These are phyloP conservation scores for Actias luna DNA, from an alignment of 2,888 invertebrate species.

Conservation along the genomic window DNA sequence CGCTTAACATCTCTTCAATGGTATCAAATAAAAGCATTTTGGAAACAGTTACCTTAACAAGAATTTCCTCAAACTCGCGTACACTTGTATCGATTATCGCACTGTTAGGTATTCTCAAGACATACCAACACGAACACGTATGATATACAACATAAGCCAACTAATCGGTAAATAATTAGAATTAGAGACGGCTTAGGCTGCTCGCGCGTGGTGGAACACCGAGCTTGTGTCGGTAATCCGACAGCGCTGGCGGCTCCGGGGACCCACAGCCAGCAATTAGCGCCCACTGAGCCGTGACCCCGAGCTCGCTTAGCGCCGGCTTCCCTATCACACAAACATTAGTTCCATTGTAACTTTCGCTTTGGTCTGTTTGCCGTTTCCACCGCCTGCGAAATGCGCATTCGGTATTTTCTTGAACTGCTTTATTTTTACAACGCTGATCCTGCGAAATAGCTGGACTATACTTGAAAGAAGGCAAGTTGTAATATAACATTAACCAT, in stretches of 20 bases:
- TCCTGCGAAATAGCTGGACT: too few relatives aligned
- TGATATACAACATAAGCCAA: neutral
- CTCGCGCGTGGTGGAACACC: neutral
- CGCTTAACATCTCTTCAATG: too few relatives aligned
- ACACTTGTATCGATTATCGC: too few relatives aligned
- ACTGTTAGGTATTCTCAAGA: neutral
- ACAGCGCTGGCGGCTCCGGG: neutral
- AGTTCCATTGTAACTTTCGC: neutral
- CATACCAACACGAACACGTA: neutral
- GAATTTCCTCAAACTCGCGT: too few relatives aligned
- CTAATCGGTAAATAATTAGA: neutral
- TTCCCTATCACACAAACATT: neutral
- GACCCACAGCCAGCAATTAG: conserved; percentile 6
- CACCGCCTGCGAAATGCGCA: neutral
- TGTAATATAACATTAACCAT: too few relatives aligned
- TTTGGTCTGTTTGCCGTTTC: neutral
- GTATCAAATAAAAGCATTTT: too few relatives aligned
- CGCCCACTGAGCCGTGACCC: conserved; percentile 6
- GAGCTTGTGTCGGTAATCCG: conserved; percentile 1
- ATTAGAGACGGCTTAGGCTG: neutral
- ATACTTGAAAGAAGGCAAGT: too few relatives aligned
- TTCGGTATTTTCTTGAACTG: neutral
- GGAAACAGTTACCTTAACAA: too few relatives aligned
- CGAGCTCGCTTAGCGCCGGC: neutral
- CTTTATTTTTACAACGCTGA: too few relatives aligned